Conservation (phyloP, 2,888 invertebrate species). For the Agonopterix arenella region DNA sequence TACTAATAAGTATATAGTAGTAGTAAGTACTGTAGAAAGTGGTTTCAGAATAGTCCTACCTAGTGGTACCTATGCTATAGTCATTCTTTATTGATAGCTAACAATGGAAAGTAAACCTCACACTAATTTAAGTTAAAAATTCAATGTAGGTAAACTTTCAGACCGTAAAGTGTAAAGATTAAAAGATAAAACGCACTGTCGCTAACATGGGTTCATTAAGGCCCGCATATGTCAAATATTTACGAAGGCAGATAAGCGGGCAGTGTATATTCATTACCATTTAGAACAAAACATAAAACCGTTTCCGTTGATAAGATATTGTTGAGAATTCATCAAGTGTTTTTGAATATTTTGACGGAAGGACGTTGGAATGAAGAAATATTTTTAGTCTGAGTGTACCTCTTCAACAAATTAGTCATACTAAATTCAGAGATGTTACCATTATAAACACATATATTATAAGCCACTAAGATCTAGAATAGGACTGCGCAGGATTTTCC, state of each 20-base stretch:
- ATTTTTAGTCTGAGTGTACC: neutral
- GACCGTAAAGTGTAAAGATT: slow-evolving; percentile 30
- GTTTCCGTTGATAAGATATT: slow-evolving; percentile 26
- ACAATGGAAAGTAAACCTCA: too few relatives aligned
- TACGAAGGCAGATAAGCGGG: slow-evolving; percentile 42
- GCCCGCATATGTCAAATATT: slow-evolving; percentile 57
- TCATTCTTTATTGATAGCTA: too few relatives aligned
- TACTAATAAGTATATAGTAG: too few relatives aligned
- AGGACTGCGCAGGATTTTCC: too few relatives aligned
- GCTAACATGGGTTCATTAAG: slow-evolving; percentile 47
- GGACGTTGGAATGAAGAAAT: neutral
- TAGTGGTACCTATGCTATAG: too few relatives aligned
- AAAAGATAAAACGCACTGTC: slow-evolving; percentile 33
- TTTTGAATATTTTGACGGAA: slow-evolving; percentile 7
- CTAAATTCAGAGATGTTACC: neutral
- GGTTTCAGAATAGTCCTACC: too few relatives aligned
- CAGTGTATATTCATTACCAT: slow-evolving; percentile 34
- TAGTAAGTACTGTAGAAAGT: too few relatives aligned
- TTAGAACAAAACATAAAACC: slow-evolving; percentile 29
- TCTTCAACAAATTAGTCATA: neutral
- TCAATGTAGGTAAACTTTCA: slow-evolving; percentile 21
- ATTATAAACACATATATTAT: too few relatives aligned
- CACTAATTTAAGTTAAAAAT: neutral
- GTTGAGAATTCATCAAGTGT: slow-evolving; percentile 8
- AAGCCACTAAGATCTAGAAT: too few relatives aligned